Conservation (phyloP, 2,888 invertebrate genomes). For the Chrysolina americana region DNA sequence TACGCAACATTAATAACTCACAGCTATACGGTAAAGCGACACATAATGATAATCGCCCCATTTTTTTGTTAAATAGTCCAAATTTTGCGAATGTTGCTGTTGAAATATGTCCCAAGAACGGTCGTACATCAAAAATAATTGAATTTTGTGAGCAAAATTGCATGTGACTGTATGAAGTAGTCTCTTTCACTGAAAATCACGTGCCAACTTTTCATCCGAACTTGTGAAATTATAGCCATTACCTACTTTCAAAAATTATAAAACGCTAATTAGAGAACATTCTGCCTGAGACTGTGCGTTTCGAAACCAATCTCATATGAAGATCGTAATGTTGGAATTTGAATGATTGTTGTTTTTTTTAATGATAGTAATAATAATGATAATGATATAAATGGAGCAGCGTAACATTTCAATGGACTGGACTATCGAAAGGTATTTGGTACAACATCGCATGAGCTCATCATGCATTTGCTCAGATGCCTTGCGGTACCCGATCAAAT, state of each 20-base stretch:
- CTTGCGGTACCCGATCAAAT: too few species aligned
- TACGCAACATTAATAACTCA: constrained; percentile 10
- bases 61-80: constrained; percentile 6
- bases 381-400: too few species aligned
- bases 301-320: too few species aligned
- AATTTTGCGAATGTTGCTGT: constrained; percentile 13
- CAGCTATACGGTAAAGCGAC: background rate
- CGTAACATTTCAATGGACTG: too few species aligned
- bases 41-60: constrained; percentile 3
- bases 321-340: too few species aligned
- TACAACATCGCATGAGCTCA: too few species aligned
- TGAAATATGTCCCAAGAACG: constrained; percentile 5
- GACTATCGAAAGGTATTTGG: too few species aligned
- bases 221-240: constrained; percentile 31
- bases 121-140: constrained; percentile 14
- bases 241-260: constrained; percentile 28
- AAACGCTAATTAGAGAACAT: constrained; percentile 31
- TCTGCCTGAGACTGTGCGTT: background rate
- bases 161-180: constrained; percentile 40
- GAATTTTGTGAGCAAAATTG: constrained; percentile 26
- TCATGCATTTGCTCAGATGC: too few species aligned
- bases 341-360: too few species aligned
- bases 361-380: too few species aligned
- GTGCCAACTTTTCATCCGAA: constrained; percentile 34
- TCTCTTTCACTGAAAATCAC: constrained; percentile 40